Conservation (phyloP, 1,140 invertebrate species). For the Lepidurus couesii region DNA sequence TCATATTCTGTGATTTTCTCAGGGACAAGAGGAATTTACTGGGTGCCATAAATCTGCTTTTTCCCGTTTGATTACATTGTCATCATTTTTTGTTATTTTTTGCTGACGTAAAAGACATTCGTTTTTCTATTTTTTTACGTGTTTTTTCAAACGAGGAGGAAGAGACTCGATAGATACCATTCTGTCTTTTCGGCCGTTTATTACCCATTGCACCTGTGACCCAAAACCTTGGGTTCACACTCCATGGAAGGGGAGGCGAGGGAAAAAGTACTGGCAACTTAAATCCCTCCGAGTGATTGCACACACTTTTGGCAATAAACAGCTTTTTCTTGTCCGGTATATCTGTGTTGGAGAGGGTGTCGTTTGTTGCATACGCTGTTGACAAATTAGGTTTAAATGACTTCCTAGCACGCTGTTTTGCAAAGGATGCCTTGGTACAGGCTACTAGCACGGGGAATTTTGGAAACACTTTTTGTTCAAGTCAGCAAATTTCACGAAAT, state of each 20-base stretch:
- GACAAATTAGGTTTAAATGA: no score
- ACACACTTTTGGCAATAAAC: no score
- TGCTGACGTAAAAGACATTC: neutral
- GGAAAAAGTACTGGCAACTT: neutral
- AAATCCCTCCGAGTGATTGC: neutral
- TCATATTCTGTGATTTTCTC: neutral
- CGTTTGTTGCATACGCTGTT: no score
- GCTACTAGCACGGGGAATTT: no score
- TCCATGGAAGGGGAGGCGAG: neutral
- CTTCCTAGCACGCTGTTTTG: no score
- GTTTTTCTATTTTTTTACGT: neutral
- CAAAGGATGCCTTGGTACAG: no score
- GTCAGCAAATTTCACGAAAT: no score
- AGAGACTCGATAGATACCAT: neutral
- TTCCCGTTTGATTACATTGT: neutral
- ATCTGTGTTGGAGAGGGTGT: no score
- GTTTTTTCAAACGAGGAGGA: neutral
- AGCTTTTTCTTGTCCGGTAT: no score
- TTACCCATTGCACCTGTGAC: neutral
- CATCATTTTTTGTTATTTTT: neutral
- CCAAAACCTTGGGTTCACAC: neutral
- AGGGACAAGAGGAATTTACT: neutral
- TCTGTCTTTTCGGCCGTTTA: neutral
- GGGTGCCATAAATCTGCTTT: neutral
- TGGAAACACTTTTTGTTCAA: no score